Base-by-base conservation (phyloP, 2,888 invertebrate species). In the Perithous albicinctus region DNA sequence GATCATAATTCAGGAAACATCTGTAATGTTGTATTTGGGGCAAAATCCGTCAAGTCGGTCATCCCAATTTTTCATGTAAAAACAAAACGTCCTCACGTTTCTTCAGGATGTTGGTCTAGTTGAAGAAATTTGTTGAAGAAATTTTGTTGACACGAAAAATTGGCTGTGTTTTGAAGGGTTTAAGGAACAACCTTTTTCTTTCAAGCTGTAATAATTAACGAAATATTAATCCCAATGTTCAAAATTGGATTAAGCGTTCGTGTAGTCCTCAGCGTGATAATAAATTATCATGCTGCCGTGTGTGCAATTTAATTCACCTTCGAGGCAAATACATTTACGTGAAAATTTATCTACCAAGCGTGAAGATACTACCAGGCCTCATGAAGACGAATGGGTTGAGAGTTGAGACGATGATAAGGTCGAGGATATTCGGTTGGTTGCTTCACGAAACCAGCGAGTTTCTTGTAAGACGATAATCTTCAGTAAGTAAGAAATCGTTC, bases 391-490 rank as follows among this genome's bases (percentile, higher is more conserved):
- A 85, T 79, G 80, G 69, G 80, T 81, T 54, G 72, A 81, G 84
- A 80, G 76, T 76, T 75, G 70, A 79, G 72, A 80, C 67, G 80
- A 79, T 84, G 84, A 84, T 85, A 82, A 84, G 80, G 85, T 81
- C 79, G 73, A 69, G 73, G 51, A 54, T 29, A 51, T 18, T 69
- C 46, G 61, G 56, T 61, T 51, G 59, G 51, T 67, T 67, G 35
- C 43, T 66, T 35, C 48, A 26, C 46, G 56, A 20, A 76, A 66
- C 69, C 64, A 38, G 38, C 51, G 86, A 84, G 85, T 88, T 89
- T 89, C 87, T 89, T 89, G 89, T 86, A 85, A 87, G 87, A 86
- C 86, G 86, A 88, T 89, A 89, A 90, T 89, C 90, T 90, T 89
- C 87, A 86, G 88, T 86, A 85, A 86, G 87, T 86, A 89, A 89